Base-by-base conservation (phyloP, 53 echinoderm and acorn worm genomes). In the Paracentrotus lividus region DNA sequence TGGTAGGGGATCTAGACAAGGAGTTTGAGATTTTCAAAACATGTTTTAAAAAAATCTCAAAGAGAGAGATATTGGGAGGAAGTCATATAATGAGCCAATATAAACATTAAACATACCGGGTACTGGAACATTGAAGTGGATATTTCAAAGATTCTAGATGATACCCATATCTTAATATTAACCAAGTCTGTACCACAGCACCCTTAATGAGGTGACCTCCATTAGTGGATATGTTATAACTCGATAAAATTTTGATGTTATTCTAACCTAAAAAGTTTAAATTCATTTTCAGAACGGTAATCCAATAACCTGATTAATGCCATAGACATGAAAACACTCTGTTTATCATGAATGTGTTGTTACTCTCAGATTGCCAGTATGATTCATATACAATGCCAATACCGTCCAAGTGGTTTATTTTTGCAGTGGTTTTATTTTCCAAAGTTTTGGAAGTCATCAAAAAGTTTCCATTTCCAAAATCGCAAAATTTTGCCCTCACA, bases 1-100 rank as follows among this genome's bases (percentile, higher is more conserved):
- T 72, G 40, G 72, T 72, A 72, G 72, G 72, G 72, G 32, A 72
- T 36, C 72, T 32, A 72, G 72, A 72, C 72, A 72, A 72, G 72
- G 18, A 20, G 15, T 72, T 38, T 72, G 40, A 69, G 16, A 36
- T 38, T 40, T n/a, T 72, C 72, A 72, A 72, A 18, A 40, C 72
- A 72, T 72, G 72, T 72, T n/a, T n/a, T 72, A 72, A 72, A 55
- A 51, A 51, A 32, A 40, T 72, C 72, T 38, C 18, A 27, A 72
- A 60, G 29, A 61, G 61, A 61, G 61, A 61, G 61, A 61, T 0
- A 61, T 8, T 0, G 57, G 29, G 26, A 64, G 64, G 27, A 31
- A 27, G 9, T 9, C 27, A 64, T 64, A 31, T 9, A 26, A 31
- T 21, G 51, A 12, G 6, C 7, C 6, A 51, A 64, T 27, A 64